Base-by-base conservation (phyloP, 2,797 vertebrate species). In the Intellagama lesueurii region DNA sequence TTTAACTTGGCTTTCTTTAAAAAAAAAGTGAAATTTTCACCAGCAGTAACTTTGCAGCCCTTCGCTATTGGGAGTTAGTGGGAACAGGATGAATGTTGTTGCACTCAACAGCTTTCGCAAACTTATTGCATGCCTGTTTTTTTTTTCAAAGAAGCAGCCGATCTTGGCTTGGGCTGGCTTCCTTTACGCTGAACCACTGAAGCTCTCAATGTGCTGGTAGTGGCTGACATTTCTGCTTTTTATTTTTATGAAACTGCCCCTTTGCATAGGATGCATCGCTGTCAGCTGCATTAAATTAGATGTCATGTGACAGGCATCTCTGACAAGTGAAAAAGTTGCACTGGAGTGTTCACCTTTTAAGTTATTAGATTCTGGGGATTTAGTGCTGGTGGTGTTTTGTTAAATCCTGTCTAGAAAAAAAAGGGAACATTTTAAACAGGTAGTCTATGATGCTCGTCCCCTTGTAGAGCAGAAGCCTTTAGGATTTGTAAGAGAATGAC, bases 101-200 rank as follows among this genome's bases (percentile, higher is more conserved):
- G 30, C 1, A 11, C 5, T 3, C 75, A 12, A 0, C 19, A 32
- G 85, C 66, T 60, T 87, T 73, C 2, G 28, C 40, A 17, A 32
- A 4, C 47, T 84, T 2, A 5, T 22, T 16, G 80, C 77, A 49
- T 78, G 91, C 32, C 0, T 7, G n/a, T 6, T 26, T 14, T 56
- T 14, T 56, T 8, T 40, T 40, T 3, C 56, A 52, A 0, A 3
- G 76, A 35, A 68, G 35, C 44, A 12, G 12, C 19, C 80, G 2
- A 60, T 22, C 88, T 87, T 0, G 0, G 40, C 80, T 60, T 22
- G 69, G 28, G n/a, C 70, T 14, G 35, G 0, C 56, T 82, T 75
- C n/a, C 35, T 75, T 1, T 0, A 0, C 0, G 0, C 87, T 24
- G 49, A 17, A 24, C 4, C 14, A 2, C 40, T 3, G 7, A 52